Base-by-base conservation (phyloP, 2,113 vertebrate species). In the Petromus typicus region DNA sequence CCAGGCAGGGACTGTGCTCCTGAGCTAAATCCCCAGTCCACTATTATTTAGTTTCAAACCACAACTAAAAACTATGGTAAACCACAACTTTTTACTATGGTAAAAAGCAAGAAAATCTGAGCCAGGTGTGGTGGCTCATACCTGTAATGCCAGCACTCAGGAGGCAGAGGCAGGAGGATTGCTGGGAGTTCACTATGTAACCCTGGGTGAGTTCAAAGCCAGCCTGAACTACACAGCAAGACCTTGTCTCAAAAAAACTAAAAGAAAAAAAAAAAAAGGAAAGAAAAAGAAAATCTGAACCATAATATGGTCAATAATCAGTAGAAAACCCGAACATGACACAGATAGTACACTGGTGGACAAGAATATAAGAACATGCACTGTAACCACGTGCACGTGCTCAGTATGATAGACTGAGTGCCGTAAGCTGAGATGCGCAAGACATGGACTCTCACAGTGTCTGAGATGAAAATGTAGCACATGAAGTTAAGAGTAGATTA, bases 31-130 rank as follows among this genome's bases (percentile, higher is more conserved):
- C n/a, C n/a, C n/a, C n/a, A n/a, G n/a, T n/a, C n/a, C n/a, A n/a
- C n/a, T n/a, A n/a, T n/a, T 34, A 69, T 81, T 92, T 90, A 67
- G 76, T 89, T 73, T 73, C 51, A 79, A 93, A 89, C n/a, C n/a
- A n/a, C n/a, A n/a, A n/a, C n/a, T n/a, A n/a, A n/a, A n/a, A n/a
- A n/a, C n/a, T n/a, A n/a, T n/a, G n/a, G n/a, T n/a, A n/a, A n/a
- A n/a, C n/a, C n/a, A n/a, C n/a, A n/a, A n/a, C n/a, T n/a, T n/a
- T n/a, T n/a, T n/a, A n/a, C n/a, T n/a, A n/a, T n/a, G n/a, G n/a
- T n/a, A n/a, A n/a, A n/a, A n/a, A n/a, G n/a, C n/a, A n/a, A n/a
- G n/a, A n/a, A n/a, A n/a, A n/a, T n/a, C n/a, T n/a, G n/a, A n/a
- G n/a, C n/a, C n/a, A n/a, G n/a, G n/a, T n/a, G n/a, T n/a, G n/a